These are phyloP conservation scores for Acanthiza pusilla DNA, from an alignment of 2,797 vertebrate genomes.

Conservation along the genomic window DNA sequence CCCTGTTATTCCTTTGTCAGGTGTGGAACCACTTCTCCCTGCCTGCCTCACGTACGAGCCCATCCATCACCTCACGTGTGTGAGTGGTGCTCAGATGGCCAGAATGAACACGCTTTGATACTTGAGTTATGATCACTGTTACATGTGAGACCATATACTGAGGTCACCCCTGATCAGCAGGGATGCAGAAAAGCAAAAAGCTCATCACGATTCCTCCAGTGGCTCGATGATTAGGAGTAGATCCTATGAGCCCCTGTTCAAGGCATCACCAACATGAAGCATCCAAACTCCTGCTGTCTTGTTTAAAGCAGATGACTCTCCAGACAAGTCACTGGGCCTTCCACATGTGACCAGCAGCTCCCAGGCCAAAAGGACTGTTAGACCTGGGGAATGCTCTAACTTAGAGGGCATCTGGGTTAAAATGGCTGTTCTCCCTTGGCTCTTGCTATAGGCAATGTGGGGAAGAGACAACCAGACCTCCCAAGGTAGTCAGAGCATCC, in stretches of 20 bases:
- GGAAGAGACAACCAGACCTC: background rate
- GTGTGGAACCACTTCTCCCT: background rate
- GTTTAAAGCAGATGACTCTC: background rate
- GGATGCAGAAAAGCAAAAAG: background rate
- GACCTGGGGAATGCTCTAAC: background rate
- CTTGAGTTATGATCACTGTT: background rate
- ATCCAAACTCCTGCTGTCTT: background rate
- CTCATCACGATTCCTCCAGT: background rate
- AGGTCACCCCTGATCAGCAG: background rate
- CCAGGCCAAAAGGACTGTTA: background rate
- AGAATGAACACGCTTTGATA: background rate
- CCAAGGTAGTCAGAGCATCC: background rate
- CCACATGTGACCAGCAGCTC: background rate
- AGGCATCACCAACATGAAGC: background rate
- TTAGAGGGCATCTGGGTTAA: background rate
- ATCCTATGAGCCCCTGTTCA: background rate
- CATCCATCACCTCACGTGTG: background rate
- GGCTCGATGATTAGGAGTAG: background rate
- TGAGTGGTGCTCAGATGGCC: background rate
- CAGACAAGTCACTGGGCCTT: background rate
- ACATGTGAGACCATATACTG: background rate
- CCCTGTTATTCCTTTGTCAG: background rate
- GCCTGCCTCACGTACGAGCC: accelerated
- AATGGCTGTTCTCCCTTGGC: background rate
- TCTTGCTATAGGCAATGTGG: background rate